Evolutionary conservation across 2,888 invertebrate genomes (phyloP), one percentile per base, ranked within the genome.

Genomic region (Epinotia bilunana): DNA sequence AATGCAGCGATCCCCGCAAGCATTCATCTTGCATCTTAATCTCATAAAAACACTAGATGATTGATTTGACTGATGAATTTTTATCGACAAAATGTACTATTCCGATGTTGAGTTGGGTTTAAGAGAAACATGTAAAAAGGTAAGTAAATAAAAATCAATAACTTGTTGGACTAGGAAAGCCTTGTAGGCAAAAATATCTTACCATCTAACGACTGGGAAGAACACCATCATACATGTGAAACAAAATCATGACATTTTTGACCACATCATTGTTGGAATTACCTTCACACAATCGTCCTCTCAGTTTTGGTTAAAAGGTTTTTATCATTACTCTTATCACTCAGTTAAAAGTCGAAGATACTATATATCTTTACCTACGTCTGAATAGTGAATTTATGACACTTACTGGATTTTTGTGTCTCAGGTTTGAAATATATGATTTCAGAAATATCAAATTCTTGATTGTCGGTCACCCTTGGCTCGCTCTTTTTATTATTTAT

Each of bases 1-100:
- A 23, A 57, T 28, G 55, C 71, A 75, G 62, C 43, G 57, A 60
- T 28, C 33, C 65, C 28, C 28, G 43, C 72, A 75, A 70, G 33
- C 39, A 60, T 69, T 60, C 58, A 63, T 72, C 33, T 64, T 57
- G 33, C 23, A 55, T 55, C 53, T 71, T 71, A 65, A 20, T 61
- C 20, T 55, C 55, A 65, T 55, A 65, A 65, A 62, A 65, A 75
- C 65, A 67, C 67, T 55, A 67, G 20, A 72, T 65, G 49, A 70
- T 64, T 67, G 33, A 55, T 39, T 13, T 43, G 53, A 53, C n/a
- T 53, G 53, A 55, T 71, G 63, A 61, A 53, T 5, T 33, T 53
- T 53, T 53, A n/a, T n/a, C n/a, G 16, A 23, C 28, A 65, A 53
- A 53, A 65, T 46, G 23, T 20, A 16, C 49, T 6, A 23, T 64